phyloP scores from a whole-genome alignment of 2,797 vertebrate genomes.

The Bradypus variegatus region DNA sequence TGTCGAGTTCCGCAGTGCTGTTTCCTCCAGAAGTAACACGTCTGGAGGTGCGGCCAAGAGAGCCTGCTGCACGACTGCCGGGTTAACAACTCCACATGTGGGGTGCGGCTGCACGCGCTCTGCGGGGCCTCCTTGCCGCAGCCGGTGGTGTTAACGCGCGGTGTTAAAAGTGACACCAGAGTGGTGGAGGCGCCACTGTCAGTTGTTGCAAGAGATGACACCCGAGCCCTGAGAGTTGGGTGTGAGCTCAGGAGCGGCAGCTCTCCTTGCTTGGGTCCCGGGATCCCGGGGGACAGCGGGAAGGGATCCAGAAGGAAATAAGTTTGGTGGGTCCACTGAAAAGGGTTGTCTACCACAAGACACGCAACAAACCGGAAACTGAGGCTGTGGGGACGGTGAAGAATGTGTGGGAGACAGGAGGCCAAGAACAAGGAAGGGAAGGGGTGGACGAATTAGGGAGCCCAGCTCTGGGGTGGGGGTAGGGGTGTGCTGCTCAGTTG shows the following conservation, averaged over 20 bases:
- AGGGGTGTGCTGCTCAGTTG: too few relatives aligned
- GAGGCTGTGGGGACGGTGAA: neutral
- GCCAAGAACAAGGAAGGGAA: neutral
- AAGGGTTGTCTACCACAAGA: neutral
- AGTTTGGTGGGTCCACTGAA: neutral
- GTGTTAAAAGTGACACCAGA: slow-evolving; percentile 69
- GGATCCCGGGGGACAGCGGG: neutral
- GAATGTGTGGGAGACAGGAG: neutral
- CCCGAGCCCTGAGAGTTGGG: slow-evolving; percentile 51
- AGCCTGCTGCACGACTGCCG: slow-evolving; percentile 55
- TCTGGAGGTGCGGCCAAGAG: slow-evolving; percentile 58
- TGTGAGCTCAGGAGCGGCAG: slow-evolving; percentile 44
- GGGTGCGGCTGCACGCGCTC: slow-evolving; percentile 47
- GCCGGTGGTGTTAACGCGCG: slow-evolving; percentile 50
- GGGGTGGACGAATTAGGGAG: fast-evolving
- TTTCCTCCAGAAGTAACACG: slow-evolving; percentile 60
- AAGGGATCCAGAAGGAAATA: neutral
- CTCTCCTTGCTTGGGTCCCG: slow-evolving; percentile 38
- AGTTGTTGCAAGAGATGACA: slow-evolving; percentile 64
- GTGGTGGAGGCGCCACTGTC: slow-evolving; percentile 53
- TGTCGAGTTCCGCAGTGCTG: neutral
- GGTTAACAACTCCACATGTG: slow-evolving; percentile 57
- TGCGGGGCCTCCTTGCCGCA: slow-evolving; percentile 45
- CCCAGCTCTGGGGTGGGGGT: neutral
- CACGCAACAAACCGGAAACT: neutral